Base-by-base conservation (phyloP, 2,113 vertebrate genomes). In the Tursiops truncatus region DNA sequence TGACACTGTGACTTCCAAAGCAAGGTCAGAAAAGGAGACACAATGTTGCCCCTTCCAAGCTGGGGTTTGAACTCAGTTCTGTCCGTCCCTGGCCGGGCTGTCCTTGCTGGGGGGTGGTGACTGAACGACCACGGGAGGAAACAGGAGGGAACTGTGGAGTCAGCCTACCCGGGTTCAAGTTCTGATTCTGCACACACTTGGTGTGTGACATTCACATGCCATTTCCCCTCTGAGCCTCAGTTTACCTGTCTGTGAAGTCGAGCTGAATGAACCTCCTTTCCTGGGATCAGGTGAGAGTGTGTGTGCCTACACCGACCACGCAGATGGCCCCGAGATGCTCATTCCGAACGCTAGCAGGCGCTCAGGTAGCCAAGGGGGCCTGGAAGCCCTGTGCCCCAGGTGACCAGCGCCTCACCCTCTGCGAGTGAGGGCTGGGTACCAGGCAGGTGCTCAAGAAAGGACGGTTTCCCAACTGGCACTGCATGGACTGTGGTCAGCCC, bases 1-100 rank as follows among this genome's bases (percentile, higher is more conserved):
- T 33, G 91, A 65, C n/a, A 47, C 53, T 1, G 3, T 38, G 47
- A 47, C 58, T 68, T 91, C 65, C 65, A 11, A 89, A n/a, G n/a
- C 47, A 15, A 70, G 53, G 77, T 83, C 68, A 36, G 62, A 71
- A 31, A 44, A 63, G 65, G 25, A 26, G 81, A 44, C 0, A 1
- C 1, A 1, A 5, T 6, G 1, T 36, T n/a, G 25, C 17, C 63
- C 62, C 41, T 56, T 11, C 84, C 0, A 0, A 28, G n/a, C 13
- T 1, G 56, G 91, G 41, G 11, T 28, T 33, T 6, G 38, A 31
- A 18, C 63, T 79, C 79, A 41, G 63, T 17, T 23, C 36, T 12
- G n/a, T 21, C 18, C 1, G 2, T 14, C 71, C 56, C 26, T 10
- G 8, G 58, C 67, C 18, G 3, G 60, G 44, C 53, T 23, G 14